Conservation (phyloP, 37 sponge, comb jelly and placozoan genomes). For the Spongilla lacustris region DNA sequence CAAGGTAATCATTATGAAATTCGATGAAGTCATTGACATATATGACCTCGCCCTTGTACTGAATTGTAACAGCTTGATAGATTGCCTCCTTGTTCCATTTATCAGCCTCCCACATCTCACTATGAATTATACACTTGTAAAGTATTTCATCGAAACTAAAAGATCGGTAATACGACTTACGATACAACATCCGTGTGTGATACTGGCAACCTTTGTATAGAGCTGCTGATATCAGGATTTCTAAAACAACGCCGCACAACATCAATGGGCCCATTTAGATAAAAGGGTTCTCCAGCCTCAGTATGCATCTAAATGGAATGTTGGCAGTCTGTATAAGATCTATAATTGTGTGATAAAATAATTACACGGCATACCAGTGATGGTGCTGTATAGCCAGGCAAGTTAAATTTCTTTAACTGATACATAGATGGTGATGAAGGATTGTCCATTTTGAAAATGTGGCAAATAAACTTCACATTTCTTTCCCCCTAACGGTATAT, state of each 20-base stretch:
- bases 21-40: too few relatives aligned
- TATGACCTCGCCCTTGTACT: too few relatives aligned
- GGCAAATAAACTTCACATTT: neutral
- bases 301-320: neutral
- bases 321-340: neutral
- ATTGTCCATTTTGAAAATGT: neutral
- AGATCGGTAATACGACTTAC: neutral
- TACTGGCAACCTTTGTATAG: neutral
- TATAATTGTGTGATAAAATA: neutral
- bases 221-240: neutral
- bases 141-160: neutral
- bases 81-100: neutral
- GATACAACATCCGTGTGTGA: neutral
- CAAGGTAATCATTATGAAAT: too few relatives aligned
- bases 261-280: neutral
- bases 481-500: neutral
- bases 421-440: neutral
- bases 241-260: neutral
- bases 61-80: neutral
- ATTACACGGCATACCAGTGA: neutral
- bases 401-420: neutral
- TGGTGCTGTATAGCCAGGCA: neutral
- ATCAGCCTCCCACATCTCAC: slow-evolving; percentile 1
- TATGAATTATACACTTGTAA: neutral
- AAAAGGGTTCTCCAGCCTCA: neutral